Conservation (phyloP, 2,888 invertebrate species). For the Eumerus sabulonum region DNA sequence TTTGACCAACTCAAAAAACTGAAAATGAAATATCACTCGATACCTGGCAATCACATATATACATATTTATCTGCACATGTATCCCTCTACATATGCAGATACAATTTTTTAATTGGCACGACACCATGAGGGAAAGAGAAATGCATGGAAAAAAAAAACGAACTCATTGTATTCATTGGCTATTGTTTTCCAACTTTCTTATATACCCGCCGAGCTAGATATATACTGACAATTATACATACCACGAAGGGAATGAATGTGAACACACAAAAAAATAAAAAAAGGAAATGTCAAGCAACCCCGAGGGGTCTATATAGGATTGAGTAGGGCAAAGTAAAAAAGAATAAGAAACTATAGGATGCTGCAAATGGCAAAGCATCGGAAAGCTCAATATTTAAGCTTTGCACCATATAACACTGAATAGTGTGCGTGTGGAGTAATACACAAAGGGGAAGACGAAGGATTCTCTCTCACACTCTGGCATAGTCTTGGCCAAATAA, state of each 20-base stretch:
- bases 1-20: no score
- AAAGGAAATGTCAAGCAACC: slow-evolving; percentile 45
- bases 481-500: no score
- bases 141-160: slow-evolving; percentile 28
- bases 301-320: slow-evolving; percentile 20
- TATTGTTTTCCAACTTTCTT: slow-evolving; percentile 35
- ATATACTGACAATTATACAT: slow-evolving; percentile 7
- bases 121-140: slow-evolving; percentile 46
- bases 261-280: slow-evolving; percentile 16
- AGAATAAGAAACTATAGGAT: slow-evolving; percentile 1
- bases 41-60: no score
- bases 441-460: slow-evolving; percentile 3
- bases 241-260: slow-evolving; percentile 12
- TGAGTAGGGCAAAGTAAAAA: background rate
- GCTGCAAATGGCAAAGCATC: background rate
- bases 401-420: slow-evolving; percentile 1
- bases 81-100: background rate
- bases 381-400: slow-evolving; percentile 17
- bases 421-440: background rate
- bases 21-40: no score
- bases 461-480: background rate
- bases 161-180: slow-evolving; percentile 62
- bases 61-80: background rate
- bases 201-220: slow-evolving; percentile 5
- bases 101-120: slow-evolving; percentile 44